A percentile compares a stretch with the other conserved stretches of the same genome.
Conservation (phyloP, 1,140 invertebrate species). For the Philotrypesis tridentata region DNA sequence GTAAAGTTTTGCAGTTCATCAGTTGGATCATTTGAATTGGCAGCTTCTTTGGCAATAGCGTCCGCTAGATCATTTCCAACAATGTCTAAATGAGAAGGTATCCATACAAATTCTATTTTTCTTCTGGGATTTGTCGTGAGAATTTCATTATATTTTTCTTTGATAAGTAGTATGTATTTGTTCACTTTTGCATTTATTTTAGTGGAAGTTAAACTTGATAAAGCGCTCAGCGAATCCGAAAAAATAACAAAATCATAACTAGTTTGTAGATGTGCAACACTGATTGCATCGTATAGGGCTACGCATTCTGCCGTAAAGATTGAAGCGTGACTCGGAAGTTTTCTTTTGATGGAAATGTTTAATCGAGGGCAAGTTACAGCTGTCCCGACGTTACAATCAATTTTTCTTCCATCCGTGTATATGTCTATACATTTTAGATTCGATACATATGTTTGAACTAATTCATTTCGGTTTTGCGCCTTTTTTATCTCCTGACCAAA, state of each 20-base stretch:
- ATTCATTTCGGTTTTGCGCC: no score
- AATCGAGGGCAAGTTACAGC: not conserved
- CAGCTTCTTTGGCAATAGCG: conserved; percentile 17
- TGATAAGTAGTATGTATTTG: not conserved
- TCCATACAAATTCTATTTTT: conserved; percentile 28
- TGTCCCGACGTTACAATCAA: no score
- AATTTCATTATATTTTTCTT: conserved; percentile 11
- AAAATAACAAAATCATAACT: conserved; percentile 10
- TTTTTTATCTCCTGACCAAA: no score
- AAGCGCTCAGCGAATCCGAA: conserved; percentile 10
- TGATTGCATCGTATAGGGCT: conserved; percentile 10
- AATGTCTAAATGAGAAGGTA: conserved; percentile 39
- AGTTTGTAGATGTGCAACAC: not conserved
- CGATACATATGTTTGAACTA: no score
- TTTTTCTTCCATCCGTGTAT: no score
- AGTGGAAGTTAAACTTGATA: not conserved
- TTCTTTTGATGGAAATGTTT: not conserved
- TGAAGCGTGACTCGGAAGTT: not conserved
- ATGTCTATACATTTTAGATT: no score
- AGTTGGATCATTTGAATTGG: not conserved
- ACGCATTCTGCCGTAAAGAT: conserved; percentile 29
- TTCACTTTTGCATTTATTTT: conserved; percentile 1
- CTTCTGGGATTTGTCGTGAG: not conserved
- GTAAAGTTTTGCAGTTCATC: not conserved
- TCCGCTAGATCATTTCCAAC: conserved; percentile 21